phyloP scores from a whole-genome alignment of 1,140 invertebrate species.

The Leptinotarsa lineolata region DNA sequence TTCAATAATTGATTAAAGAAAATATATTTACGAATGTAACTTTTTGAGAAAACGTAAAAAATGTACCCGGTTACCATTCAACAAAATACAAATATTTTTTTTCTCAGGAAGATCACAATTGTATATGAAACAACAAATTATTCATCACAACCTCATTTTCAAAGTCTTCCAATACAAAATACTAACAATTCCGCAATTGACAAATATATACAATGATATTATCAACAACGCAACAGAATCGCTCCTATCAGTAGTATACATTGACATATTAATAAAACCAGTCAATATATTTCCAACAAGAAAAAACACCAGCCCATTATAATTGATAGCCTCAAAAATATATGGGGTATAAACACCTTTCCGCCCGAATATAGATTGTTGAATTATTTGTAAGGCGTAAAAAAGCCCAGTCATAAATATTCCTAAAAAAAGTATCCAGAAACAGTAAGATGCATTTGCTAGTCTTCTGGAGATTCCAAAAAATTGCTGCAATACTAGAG shows the following conservation, averaged over 20 bases:
- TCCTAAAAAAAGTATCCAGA: slow-evolving; percentile 72
- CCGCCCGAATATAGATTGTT: slow-evolving; percentile 50
- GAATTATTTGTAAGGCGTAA: slow-evolving; percentile 61
- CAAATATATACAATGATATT: slow-evolving; percentile 36
- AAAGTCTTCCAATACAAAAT: slow-evolving; percentile 27
- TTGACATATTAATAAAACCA: slow-evolving; percentile 74
- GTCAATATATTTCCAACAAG: slow-evolving; percentile 78
- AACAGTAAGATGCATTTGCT: slow-evolving; percentile 76
- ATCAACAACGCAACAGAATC: slow-evolving; percentile 55
- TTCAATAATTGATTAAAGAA: no score
- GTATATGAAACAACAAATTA: neutral
- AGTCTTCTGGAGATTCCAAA: slow-evolving; percentile 70
- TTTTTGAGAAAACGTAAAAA: no score
- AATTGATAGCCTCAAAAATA: slow-evolving; percentile 70
- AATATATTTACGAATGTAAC: no score
- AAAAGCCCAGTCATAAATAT: slow-evolving; percentile 60
- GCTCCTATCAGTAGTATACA: slow-evolving; percentile 65
- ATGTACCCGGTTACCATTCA: no score
- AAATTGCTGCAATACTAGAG: slow-evolving; percentile 57
- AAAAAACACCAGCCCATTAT: slow-evolving; percentile 79
- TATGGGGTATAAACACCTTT: slow-evolving; percentile 56
- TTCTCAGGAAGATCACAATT: no score
- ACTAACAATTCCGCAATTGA: slow-evolving; percentile 34
- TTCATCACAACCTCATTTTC: slow-evolving; percentile 21
- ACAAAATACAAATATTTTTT: no score